phyloP scores from a whole-genome alignment of 2,113 vertebrate species.

The Campylomormyrus numenius region DNA sequence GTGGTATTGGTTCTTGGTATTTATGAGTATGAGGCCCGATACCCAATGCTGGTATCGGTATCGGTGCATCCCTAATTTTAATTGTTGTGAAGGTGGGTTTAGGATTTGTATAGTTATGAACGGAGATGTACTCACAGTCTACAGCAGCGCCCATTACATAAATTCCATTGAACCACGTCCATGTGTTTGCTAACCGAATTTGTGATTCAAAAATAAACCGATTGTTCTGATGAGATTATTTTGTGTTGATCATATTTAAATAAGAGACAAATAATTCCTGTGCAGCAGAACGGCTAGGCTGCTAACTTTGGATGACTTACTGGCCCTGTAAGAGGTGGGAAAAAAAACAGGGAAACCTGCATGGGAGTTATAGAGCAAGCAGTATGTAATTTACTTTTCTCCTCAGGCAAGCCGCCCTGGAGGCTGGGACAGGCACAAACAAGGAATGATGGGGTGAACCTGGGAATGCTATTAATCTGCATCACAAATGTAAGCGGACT shows the following conservation, averaged over 20 bases:
- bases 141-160: neutral
- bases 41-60: too few species aligned
- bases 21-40: too few species aligned
- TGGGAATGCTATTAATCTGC: slow-evolving; percentile 13
- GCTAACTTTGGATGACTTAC: slow-evolving; percentile 59
- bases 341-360: slow-evolving; percentile 38
- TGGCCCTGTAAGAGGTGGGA: slow-evolving; percentile 42
- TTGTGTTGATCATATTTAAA: slow-evolving; percentile 63
- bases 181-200: slow-evolving; percentile 32
- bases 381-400: slow-evolving; percentile 65
- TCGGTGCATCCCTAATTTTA: too few species aligned
- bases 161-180: slow-evolving; percentile 3
- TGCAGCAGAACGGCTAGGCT: slow-evolving; percentile 52
- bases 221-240: slow-evolving; percentile 60
- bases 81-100: slow-evolving; percentile 73
- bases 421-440: slow-evolving; percentile 59
- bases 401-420: slow-evolving; percentile 62
- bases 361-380: slow-evolving; percentile 58
- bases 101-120: slow-evolving; percentile 47
- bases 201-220: slow-evolving; percentile 65
- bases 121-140: neutral
- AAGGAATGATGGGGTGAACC: slow-evolving; percentile 54
- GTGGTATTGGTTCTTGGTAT: too few species aligned
- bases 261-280: slow-evolving; percentile 52
- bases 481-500: slow-evolving; percentile 14